These are phyloP conservation scores for Tiliqua scincoides DNA, from an alignment of 2,113 vertebrate genomes.

Conservation along the genomic window DNA sequence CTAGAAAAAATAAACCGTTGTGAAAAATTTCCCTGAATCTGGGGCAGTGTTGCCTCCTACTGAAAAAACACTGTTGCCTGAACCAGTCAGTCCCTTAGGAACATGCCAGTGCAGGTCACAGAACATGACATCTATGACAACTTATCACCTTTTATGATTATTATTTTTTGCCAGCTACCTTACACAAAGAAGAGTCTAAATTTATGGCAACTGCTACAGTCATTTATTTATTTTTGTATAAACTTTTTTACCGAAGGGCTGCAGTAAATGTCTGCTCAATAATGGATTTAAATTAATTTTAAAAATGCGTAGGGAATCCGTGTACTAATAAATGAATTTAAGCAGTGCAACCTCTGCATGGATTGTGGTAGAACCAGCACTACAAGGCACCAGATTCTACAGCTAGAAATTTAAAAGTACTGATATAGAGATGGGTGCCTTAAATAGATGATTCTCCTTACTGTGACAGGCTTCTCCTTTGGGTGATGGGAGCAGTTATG, in stretches of 20 bases:
- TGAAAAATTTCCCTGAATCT: constrained; percentile 60
- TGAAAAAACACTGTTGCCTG: constrained; percentile 47
- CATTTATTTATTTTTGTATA: constrained; percentile 57
- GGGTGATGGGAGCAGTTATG: neutral
- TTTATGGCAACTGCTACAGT: constrained; percentile 58
- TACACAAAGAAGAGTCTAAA: constrained; percentile 49
- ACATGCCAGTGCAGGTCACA: neutral
- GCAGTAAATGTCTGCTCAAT: constrained; percentile 69
- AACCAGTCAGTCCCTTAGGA: neutral
- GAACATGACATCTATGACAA: neutral
- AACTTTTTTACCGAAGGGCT: constrained; percentile 66
- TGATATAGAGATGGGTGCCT: constrained; percentile 83
- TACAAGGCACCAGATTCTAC: constrained; percentile 78
- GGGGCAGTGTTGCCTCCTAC: constrained; percentile 58
- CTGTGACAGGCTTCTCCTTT: neutral
- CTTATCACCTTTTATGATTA: neutral
- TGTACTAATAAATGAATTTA: constrained; percentile 67
- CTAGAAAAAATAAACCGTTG: constrained; percentile 55
- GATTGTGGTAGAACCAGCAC: constrained; percentile 75
- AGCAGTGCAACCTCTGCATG: constrained; percentile 68
- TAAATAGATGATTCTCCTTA: constrained; percentile 35
- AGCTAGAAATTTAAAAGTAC: constrained; percentile 76
- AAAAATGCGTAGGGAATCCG: constrained; percentile 65
- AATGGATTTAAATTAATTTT: constrained; percentile 64
- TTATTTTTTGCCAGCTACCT: constrained; percentile 50